Evolutionary conservation across 2,888 invertebrate species (phyloP).

Genomic region (Myopa tessellatipennis): DNA sequence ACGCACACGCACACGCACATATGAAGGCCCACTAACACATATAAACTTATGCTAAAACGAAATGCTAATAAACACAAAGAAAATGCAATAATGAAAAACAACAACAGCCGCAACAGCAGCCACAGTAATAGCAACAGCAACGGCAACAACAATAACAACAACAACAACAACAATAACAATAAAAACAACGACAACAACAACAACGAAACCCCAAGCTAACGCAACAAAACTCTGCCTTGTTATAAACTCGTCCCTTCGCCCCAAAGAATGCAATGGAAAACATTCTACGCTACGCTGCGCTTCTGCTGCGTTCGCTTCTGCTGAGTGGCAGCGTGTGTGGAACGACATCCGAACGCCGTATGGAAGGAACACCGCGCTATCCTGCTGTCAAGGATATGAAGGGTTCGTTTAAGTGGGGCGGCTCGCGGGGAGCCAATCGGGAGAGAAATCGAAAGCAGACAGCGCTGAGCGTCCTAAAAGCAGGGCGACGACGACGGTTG

Average conservation of each 20-base stretch:
- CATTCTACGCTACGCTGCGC: background rate
- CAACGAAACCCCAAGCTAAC: background rate
- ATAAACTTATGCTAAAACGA: conserved; percentile 20
- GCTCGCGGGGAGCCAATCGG: background rate
- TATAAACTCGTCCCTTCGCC: background rate
- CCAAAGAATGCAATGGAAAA: background rate
- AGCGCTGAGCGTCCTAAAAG: too few relatives aligned
- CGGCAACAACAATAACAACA: background rate
- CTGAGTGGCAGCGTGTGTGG: conserved; percentile 10
- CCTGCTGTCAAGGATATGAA: background rate
- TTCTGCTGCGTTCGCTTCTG: too few relatives aligned
- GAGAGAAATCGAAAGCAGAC: background rate
- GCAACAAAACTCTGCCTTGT: background rate
- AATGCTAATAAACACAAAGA: conserved; percentile 18
- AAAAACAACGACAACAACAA: too few relatives aligned
- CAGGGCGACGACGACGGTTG: too few relatives aligned
- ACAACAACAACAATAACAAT: background rate
- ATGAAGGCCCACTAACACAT: background rate
- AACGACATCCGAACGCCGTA: background rate
- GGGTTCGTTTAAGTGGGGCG: background rate
- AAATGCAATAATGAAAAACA: conserved; percentile 22
- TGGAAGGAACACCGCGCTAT: background rate
- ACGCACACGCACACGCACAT: conserved; percentile 19
- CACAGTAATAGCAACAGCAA: background rate
- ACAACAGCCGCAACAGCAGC: background rate